Conservation (phyloP, 92 coral and sea anemone species). For the Plumapathes pennacea region DNA sequence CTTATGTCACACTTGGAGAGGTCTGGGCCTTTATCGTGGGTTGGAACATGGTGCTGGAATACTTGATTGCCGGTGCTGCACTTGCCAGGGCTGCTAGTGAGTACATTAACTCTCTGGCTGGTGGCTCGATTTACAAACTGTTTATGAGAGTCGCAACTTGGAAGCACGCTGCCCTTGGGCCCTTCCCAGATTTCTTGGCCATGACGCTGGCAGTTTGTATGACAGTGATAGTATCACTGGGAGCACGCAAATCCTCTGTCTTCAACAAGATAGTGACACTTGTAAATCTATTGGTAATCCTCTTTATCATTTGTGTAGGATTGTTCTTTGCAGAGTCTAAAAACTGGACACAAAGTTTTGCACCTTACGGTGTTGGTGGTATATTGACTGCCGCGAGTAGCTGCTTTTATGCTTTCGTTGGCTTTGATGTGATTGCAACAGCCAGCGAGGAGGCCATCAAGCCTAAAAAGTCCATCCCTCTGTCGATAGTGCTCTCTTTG, state of each 20-base stretch:
- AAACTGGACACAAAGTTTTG: constrained; percentile 62
- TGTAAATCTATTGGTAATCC: constrained; percentile 44
- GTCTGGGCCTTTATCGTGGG: constrained; percentile 83
- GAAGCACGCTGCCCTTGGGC: constrained; percentile 42
- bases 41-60: constrained; percentile 77
- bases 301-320: constrained; percentile 54
- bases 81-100: constrained; percentile 73
- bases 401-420: constrained; percentile 67
- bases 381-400: constrained; percentile 69
- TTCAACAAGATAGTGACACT: constrained; percentile 41
- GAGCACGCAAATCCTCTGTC: constrained; percentile 48
- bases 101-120: constrained; percentile 55
- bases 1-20: constrained; percentile 80
- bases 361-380: constrained; percentile 73
- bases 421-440: constrained; percentile 71
- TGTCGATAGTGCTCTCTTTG: constrained; percentile 51
- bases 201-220: constrained; percentile 35
- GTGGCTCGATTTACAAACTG: constrained; percentile 44
- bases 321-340: constrained; percentile 32
- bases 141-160: constrained; percentile 40
- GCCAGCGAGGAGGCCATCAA: constrained; percentile 64
- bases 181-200: constrained; percentile 78
- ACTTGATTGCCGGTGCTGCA: constrained; percentile 61
- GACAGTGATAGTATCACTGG: constrained; percentile 52
- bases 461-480: constrained; percentile 63